These are phyloP conservation scores for Chitala chitala DNA, from an alignment of 2,113 vertebrate species.

Conservation along the genomic window DNA sequence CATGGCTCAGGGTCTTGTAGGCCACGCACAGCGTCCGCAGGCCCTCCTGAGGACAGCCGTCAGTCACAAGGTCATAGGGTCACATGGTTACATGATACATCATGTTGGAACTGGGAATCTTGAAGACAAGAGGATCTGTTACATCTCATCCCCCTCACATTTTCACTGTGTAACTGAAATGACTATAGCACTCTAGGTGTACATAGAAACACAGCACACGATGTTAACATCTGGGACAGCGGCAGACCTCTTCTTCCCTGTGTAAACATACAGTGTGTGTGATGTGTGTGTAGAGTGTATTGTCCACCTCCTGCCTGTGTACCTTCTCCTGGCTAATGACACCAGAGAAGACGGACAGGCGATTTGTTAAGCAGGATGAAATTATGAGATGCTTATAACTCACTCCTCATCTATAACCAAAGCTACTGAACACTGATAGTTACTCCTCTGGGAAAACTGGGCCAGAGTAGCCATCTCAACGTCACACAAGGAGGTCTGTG, in stretches of 20 bases:
- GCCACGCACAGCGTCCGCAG: conserved; percentile 88
- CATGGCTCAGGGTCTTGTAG: conserved; percentile 70
- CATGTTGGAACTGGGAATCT: too few species aligned
- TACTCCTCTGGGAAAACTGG: background rate
- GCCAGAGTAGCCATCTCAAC: conserved; percentile 22
- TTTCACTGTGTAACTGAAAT: too few species aligned
- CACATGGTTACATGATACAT: background rate
- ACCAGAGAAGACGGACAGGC: background rate
- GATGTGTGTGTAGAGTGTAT: background rate
- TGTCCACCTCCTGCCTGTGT: too few species aligned
- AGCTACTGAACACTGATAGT: background rate
- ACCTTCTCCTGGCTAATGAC: background rate
- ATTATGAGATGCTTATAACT: background rate
- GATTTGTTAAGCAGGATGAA: background rate
- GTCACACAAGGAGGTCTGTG: conserved; percentile 19
- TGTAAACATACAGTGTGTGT: background rate
- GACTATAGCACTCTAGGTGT: too few species aligned
- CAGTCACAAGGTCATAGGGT: conserved; percentile 15
- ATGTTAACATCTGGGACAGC: too few species aligned
- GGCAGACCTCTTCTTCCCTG: too few species aligned
- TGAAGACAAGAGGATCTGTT: too few species aligned
- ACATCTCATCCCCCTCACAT: too few species aligned
- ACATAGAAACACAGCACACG: too few species aligned
- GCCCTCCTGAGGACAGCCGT: conserved; percentile 69
- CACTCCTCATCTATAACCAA: background rate